Evolutionary conservation across 2,888 invertebrate genomes (phyloP).

Genomic region (Hylaea fasciaria): DNA sequence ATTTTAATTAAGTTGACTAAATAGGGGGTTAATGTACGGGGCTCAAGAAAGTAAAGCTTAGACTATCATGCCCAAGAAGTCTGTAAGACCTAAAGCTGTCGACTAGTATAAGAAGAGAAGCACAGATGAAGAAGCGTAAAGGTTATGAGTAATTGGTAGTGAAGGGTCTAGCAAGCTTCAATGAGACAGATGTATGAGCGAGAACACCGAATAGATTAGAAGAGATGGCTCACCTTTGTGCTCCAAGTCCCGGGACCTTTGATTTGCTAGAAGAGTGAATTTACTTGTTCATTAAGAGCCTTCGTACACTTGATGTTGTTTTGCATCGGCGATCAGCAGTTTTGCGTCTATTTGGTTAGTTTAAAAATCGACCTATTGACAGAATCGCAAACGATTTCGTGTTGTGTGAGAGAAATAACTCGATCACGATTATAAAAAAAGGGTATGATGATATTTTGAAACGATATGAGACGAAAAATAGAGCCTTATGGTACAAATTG

Average conservation of each 20-base stretch:
- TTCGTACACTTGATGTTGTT: not conserved
- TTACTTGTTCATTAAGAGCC: constrained; percentile 7
- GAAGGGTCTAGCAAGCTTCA: too few species aligned
- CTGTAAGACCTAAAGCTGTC: too few species aligned
- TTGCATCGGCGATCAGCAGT: constrained; percentile 2
- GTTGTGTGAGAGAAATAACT: not conserved
- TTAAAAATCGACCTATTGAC: not conserved
- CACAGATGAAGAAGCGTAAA: too few species aligned
- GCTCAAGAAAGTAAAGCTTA: too few species aligned
- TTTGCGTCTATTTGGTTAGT: not conserved
- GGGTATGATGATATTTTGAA: not conserved
- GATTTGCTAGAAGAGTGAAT: constrained; percentile 17
- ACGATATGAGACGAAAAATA: too few species aligned
- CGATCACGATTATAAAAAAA: not conserved
- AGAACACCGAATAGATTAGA: constrained; percentile 2
- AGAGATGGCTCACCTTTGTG: constrained; percentile 11
- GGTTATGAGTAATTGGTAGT: too few species aligned
- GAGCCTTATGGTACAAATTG: too few species aligned
- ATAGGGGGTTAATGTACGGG: too few species aligned
- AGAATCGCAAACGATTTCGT: not conserved
- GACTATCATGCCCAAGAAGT: too few species aligned
- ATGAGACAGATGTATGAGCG: not conserved
- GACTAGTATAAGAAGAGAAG: too few species aligned
- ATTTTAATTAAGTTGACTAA: too few species aligned
- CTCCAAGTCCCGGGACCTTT: constrained; percentile 17